Percentiles rank a stretch among this genome's conserved stretches.
phyloP scores from a whole-genome alignment of 1,140 invertebrate species.

The Cephus cinctus region DNA sequence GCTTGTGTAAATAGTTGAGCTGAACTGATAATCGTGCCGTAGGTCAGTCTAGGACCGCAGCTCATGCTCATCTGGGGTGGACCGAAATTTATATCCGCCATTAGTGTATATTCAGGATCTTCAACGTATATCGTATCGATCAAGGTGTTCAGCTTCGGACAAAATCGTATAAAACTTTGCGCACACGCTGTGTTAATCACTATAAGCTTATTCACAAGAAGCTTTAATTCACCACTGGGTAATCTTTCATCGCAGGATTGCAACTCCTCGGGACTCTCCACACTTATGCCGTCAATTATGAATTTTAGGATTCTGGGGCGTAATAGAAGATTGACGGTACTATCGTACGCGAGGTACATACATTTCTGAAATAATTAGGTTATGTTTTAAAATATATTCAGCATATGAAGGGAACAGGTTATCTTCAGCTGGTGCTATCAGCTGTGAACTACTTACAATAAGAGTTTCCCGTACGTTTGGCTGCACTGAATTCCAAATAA shows the following conservation, averaged over 20 bases:
- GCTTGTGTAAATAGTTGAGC: conserved; percentile 53
- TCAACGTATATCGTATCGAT: conserved; percentile 51
- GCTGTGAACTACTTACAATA: conserved; percentile 28
- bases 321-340: conserved; percentile 48
- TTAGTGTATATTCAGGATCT: conserved; percentile 51
- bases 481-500: conserved; percentile 45
- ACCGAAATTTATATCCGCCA: conserved; percentile 54
- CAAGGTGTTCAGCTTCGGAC: conserved; percentile 45
- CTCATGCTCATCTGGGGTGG: conserved; percentile 53
- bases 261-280: conserved; percentile 50
- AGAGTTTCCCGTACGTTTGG: conserved; percentile 44
- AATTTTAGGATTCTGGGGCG: conserved; percentile 52
- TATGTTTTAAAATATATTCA: not conserved
- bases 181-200: conserved; percentile 50
- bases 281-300: conserved; percentile 53
- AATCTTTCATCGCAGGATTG: conserved; percentile 49
- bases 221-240: conserved; percentile 44
- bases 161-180: conserved; percentile 48
- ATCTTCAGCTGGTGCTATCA: not conserved
- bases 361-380: conserved; percentile 40
- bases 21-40: conserved; percentile 52
- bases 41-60: conserved; percentile 47
- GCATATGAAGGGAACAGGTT: not conserved
- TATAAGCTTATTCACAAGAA: conserved; percentile 52
- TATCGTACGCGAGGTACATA: conserved; percentile 52